A percentile compares a stretch with the other conserved stretches of the same genome.
Evolutionary conservation across 2,113 vertebrate genomes (phyloP).

Genomic region (Syngnathus scovelli): DNA sequence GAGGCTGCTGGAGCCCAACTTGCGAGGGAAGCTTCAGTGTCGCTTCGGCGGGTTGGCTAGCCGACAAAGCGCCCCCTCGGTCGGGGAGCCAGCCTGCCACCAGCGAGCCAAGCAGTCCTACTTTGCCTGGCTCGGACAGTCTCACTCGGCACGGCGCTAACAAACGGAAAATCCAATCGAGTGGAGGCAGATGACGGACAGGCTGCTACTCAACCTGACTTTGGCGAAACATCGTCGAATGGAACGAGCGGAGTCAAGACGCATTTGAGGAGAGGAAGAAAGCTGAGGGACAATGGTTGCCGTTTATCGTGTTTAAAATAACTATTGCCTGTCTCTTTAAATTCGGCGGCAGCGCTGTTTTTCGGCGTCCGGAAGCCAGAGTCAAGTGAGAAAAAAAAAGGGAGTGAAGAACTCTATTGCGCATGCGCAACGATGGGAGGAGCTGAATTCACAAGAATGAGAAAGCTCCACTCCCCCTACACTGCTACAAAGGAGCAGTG

Average conservation of each 20-base stretch:
- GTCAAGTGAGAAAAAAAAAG: slow-evolving; percentile 54
- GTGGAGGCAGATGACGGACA: slow-evolving; percentile 53
- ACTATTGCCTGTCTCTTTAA: slow-evolving; percentile 77
- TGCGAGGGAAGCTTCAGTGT: slow-evolving; percentile 55
- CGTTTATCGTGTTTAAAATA: slow-evolving; percentile 68
- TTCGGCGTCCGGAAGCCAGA: slow-evolving; percentile 75
- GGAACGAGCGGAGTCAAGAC: slow-evolving; percentile 24
- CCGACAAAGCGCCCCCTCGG: slow-evolving; percentile 63
- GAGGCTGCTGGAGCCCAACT: slow-evolving; percentile 62
- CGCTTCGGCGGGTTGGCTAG: slow-evolving; percentile 62
- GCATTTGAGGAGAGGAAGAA: slow-evolving; percentile 34
- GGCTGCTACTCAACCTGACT: slow-evolving; percentile 58
- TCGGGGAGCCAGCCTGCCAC: slow-evolving; percentile 67
- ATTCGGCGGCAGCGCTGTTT: slow-evolving; percentile 76
- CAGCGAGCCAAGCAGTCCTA: slow-evolving; percentile 44
- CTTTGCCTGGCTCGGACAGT: slow-evolving; percentile 64
- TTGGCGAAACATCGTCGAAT: slow-evolving; percentile 46
- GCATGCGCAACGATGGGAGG: slow-evolving; percentile 59
- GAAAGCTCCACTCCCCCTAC: slow-evolving; percentile 60
- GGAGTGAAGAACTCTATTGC: slow-evolving; percentile 46
- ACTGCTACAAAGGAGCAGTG: slow-evolving; percentile 63
- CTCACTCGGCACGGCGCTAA: slow-evolving; percentile 40
- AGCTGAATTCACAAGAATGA: slow-evolving; percentile 50
- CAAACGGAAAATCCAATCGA: slow-evolving; percentile 48
- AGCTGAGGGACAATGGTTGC: slow-evolving; percentile 64